Conservation (phyloP, 1,140 invertebrate genomes). For the Gerris buenoi region DNA sequence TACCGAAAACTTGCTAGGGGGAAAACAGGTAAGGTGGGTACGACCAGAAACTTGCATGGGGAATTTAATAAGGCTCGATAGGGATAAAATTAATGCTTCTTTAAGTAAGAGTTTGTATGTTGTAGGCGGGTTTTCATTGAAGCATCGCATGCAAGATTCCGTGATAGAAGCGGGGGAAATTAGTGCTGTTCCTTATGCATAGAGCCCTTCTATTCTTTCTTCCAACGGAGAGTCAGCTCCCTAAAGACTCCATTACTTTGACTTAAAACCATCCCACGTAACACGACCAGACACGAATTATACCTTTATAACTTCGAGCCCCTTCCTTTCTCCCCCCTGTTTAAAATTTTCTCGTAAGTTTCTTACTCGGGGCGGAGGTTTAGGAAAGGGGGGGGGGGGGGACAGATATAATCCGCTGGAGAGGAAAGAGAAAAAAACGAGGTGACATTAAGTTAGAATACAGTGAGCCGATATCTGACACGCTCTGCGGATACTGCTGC, state of each 20-base stretch:
- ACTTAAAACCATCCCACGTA: background rate
- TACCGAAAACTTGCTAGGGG: background rate
- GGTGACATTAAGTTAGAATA: background rate
- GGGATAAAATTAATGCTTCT: background rate
- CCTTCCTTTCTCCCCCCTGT: no score
- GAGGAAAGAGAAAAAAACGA: background rate
- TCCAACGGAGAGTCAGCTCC: background rate
- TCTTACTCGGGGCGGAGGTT: background rate
- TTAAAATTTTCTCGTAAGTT: background rate
- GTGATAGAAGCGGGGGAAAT: background rate
- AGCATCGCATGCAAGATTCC: background rate
- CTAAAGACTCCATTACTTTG: background rate
- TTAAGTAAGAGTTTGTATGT: background rate
- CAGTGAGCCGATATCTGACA: no score
- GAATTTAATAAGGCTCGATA: background rate
- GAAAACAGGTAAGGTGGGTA: background rate
- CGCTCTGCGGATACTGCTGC: no score
- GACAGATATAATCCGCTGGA: background rate
- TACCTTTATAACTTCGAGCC: background rate
- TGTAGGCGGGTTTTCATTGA: background rate
- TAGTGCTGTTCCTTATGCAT: background rate
- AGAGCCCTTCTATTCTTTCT: no score
- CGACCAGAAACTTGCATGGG: background rate
- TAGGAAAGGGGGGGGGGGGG: no score
- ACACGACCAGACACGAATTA: background rate